Evolutionary conservation across 2,888 invertebrate species (phyloP), one percentile per base, ranked within the genome.

Genomic region (Ommatoiulus sabulosus): DNA sequence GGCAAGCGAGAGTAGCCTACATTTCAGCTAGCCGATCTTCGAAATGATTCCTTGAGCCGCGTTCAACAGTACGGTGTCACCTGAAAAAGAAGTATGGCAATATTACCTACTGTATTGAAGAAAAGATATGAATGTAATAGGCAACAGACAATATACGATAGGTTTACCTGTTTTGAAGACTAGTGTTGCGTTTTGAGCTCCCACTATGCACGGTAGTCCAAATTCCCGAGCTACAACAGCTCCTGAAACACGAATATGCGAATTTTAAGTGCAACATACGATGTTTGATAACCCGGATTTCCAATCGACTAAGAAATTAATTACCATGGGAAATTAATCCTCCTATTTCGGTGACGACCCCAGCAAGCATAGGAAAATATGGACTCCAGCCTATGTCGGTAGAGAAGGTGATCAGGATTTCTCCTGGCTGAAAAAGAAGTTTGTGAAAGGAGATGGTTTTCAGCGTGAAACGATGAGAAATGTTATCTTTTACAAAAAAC

Each of bases 381-480:
- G 97, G 96, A 1, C 96, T 95, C 97, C 97, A 97, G 0, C 96
- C 96, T 90, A 97, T 95, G 91, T 97, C 97, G 0, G 97, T 97
- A 80, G 95, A 94, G 90, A 94, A 94, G 0, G 97, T 96, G 90
- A 97, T 95, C 90, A 97, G 93, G 90, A 97, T 94, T 91, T 97
- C 97, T 0, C 96, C 96, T 90, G 93, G 92, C 91, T 94, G 92
- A 86, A 90, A 2, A 87, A 10, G n/a, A 87, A 5, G 52, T 48
- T 48, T 48, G 8, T 48, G 48, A 10, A 48, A 48, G 48, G 48
- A 48, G 35, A 35, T 35, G 35, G 35, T 35, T 35, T 35, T 35
- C 35, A 35, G 35, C 35, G 35, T 35, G 0, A 35, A 35, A 35
- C 35, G 35, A 35, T 35, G 35, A 35, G 35, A 35, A 35, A 35